phyloP scores from a whole-genome alignment of 1,140 invertebrate species.

The Lethocerus indicus region DNA sequence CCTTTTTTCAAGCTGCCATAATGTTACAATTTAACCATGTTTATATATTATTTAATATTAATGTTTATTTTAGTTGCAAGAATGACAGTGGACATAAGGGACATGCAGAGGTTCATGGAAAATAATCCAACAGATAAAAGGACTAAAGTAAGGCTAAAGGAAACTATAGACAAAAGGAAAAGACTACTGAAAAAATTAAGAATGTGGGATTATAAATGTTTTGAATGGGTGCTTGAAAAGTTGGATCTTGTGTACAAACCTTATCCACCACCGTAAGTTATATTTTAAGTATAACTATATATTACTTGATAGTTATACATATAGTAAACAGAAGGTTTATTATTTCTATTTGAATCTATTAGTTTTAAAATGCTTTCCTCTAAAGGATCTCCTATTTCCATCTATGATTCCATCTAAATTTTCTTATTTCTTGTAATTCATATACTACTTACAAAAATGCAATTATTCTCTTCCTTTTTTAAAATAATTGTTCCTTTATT shows the following conservation, averaged over 20 bases:
- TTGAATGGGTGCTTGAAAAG: constrained; percentile 71
- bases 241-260: constrained; percentile 60
- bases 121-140: constrained; percentile 29
- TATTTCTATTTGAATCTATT: too few relatives aligned
- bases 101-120: constrained; percentile 31
- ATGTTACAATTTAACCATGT: too few relatives aligned
- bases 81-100: constrained; percentile 33
- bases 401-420: too few relatives aligned
- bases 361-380: too few relatives aligned
- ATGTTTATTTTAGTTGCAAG: constrained; percentile 30
- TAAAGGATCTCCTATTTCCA: too few relatives aligned
- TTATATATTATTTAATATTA: neutral
- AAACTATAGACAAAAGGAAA: constrained; percentile 57
- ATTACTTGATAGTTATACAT: neutral
- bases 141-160: constrained; percentile 38
- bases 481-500: too few relatives aligned
- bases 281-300: neutral
- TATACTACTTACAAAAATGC: too few relatives aligned
- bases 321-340: too few relatives aligned
- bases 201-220: constrained; percentile 59
- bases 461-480: too few relatives aligned
- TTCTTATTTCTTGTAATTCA: too few relatives aligned
- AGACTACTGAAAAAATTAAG: constrained; percentile 49
- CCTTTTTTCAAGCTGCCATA: too few relatives aligned
- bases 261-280: constrained; percentile 23